Percentiles rank a stretch among this genome's conserved stretches.
These are phyloP conservation scores for Diabrotica balteata DNA, from an alignment of 2,888 invertebrate species.

Conservation along the genomic window DNA sequence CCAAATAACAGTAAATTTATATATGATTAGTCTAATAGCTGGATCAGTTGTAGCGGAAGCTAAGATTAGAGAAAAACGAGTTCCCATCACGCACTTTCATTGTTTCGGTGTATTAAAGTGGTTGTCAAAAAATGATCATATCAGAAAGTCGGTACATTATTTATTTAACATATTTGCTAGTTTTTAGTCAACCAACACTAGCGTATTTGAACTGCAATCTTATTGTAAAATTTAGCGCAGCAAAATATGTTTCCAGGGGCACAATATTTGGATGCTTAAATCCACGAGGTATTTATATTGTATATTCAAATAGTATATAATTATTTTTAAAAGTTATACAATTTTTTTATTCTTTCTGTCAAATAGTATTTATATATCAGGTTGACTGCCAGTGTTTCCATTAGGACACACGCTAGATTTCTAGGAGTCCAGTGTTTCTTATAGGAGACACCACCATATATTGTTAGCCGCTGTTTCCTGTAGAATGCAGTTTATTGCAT, in stretches of 20 bases:
- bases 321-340: background rate
- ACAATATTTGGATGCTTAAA: conserved; percentile 20
- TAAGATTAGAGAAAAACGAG: background rate
- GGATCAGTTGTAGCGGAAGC: too few relatives aligned
- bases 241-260: conserved; percentile 16
- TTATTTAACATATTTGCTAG: background rate
- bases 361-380: background rate
- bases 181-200: background rate
- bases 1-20: too few relatives aligned
- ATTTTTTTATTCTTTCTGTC: background rate
- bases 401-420: too few relatives aligned
- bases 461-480: too few relatives aligned
- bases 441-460: too few relatives aligned
- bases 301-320: conserved; percentile 5
- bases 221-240: conserved; percentile 17
- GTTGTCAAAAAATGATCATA: too few relatives aligned
- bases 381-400: too few relatives aligned
- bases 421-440: too few relatives aligned
- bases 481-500: too few relatives aligned
- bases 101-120: too few relatives aligned
- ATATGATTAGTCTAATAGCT: too few relatives aligned
- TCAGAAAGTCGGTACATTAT: background rate
- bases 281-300: conserved; percentile 18
- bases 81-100: too few relatives aligned
- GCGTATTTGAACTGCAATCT: conserved; percentile 20